These are phyloP conservation scores for Lithodes maja DNA, from an alignment of 2,888 invertebrate genomes.

Conservation along the genomic window DNA sequence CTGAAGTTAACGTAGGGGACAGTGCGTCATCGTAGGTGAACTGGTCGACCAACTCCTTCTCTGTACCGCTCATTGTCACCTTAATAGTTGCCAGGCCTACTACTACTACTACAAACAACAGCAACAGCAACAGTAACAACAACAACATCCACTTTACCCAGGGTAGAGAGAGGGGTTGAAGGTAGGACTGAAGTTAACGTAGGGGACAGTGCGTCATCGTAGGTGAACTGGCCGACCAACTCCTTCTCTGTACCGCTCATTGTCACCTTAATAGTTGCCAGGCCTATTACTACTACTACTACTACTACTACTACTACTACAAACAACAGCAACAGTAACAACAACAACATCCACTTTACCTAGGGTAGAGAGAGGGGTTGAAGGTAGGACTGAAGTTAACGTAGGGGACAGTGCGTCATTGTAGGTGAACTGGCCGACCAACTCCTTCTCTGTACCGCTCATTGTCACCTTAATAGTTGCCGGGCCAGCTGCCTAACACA, in stretches of 20 bases:
- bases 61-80: neutral
- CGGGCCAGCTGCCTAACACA: neutral
- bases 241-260: neutral
- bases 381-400: neutral
- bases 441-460: neutral
- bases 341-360: neutral
- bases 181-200: neutral
- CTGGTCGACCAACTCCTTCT: neutral
- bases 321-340: no score
- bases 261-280: neutral
- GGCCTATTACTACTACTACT: no score
- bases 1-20: conserved; percentile 1
- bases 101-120: no score
- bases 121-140: no score
- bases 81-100: neutral
- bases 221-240: neutral
- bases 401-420: neutral
- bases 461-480: neutral
- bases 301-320: no score
- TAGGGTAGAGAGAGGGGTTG: neutral
- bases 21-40: conserved; percentile 20
- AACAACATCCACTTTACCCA: no score
- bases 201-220: conserved; percentile 2
- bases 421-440: conserved; percentile 12
- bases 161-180: neutral